These are phyloP conservation scores for Acleris sparsana DNA, from an alignment of 2,888 invertebrate species.

Conservation along the genomic window DNA sequence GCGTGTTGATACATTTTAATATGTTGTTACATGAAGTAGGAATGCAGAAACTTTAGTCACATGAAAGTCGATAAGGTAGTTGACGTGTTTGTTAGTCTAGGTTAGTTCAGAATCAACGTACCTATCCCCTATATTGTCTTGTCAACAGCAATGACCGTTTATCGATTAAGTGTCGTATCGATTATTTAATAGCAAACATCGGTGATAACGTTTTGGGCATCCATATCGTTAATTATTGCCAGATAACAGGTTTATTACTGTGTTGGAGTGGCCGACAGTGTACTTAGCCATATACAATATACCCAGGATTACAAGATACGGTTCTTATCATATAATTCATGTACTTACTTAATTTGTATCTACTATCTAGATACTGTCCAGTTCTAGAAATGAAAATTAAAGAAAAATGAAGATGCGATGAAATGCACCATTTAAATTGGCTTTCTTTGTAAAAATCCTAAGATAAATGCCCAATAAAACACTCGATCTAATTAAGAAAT, in stretches of 20 bases:
- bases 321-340: constrained; percentile 34
- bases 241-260: constrained; percentile 76
- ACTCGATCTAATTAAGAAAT: constrained; percentile 36
- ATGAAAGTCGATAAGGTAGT: no score
- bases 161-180: constrained; percentile 71
- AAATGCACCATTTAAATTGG: background rate
- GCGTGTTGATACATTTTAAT: no score
- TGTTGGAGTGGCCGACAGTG: constrained; percentile 67
- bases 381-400: constrained; percentile 6
- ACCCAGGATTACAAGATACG: constrained; percentile 59
- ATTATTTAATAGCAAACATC: constrained; percentile 82
- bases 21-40: no score
- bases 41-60: no score
- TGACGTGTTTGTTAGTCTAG: no score
- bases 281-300: constrained; percentile 54
- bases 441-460: background rate
- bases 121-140: constrained; percentile 14
- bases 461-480: constrained; percentile 16
- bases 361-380: constrained; percentile 3
- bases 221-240: constrained; percentile 77
- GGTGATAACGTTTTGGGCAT: constrained; percentile 76
- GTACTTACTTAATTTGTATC: constrained; percentile 33
- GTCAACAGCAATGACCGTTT: constrained; percentile 69
- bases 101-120: background rate
- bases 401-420: no score